A percentile compares a stretch with the other conserved stretches of the same genome.
phyloP scores from a whole-genome alignment of 1,140 invertebrate genomes.

The Physella acuta region DNA sequence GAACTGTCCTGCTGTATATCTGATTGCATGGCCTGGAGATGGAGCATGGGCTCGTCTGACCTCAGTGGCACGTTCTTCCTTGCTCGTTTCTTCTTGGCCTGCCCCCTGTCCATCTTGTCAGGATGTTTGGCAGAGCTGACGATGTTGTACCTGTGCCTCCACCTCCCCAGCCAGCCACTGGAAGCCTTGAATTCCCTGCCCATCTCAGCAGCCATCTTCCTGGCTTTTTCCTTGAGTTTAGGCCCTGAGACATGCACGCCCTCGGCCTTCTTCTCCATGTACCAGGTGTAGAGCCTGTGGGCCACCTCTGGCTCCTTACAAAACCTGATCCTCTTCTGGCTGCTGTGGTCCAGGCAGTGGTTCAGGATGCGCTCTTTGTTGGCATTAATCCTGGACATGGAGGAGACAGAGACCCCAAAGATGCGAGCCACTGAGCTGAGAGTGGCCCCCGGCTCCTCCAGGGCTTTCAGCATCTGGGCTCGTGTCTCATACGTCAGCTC shows the following conservation, averaged over 20 bases:
- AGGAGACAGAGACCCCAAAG: constrained; percentile 22
- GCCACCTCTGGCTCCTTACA: constrained; percentile 25
- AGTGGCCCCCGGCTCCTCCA: constrained; percentile 24
- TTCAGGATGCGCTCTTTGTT: constrained; percentile 7
- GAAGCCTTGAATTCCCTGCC: constrained; percentile 23
- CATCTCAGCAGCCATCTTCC: constrained; percentile 8
- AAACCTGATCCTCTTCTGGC: constrained; percentile 17
- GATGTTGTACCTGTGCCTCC: constrained; percentile 23
- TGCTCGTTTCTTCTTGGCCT: not conserved
- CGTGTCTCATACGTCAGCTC: constrained; percentile 20
- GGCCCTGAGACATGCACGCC: constrained; percentile 19
- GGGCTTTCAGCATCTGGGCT: constrained; percentile 20
- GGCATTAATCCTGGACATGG: constrained; percentile 23
- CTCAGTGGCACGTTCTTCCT: not conserved
- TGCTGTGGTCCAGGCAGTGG: not conserved
- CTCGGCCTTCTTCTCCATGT: constrained; percentile 19
- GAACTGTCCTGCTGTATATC: not conserved
- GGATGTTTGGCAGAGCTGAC: not conserved
- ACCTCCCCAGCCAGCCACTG: constrained; percentile 23
- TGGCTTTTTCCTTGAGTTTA: constrained; percentile 20
- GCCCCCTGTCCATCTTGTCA: not conserved
- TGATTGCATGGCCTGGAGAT: not conserved
- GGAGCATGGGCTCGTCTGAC: not conserved
- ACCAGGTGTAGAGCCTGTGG: constrained; percentile 11
- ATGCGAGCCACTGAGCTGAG: constrained; percentile 20